Conservation (phyloP, 2,888 invertebrate species). For the Spisula subtruncata region DNA sequence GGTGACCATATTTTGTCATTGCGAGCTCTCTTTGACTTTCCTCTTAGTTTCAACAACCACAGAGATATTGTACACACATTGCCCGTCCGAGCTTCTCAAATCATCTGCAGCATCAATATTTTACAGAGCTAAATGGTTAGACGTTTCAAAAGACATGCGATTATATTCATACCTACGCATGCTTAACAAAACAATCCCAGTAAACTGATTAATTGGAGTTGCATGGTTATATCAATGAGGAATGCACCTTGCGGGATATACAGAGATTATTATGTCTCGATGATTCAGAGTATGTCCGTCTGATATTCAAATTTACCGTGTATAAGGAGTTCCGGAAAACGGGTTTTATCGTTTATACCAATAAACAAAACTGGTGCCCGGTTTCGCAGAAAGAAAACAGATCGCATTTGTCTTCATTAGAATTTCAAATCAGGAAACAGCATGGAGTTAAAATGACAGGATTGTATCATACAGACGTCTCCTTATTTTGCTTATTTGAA, state of each 20-base stretch:
- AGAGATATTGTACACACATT: too few species aligned
- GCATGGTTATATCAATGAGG: not conserved
- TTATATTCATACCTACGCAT: too few species aligned
- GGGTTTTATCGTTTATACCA: not conserved
- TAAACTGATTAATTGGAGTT: not conserved
- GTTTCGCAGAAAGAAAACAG: slow-evolving; percentile 6
- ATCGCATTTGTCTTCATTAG: slow-evolving; percentile 17
- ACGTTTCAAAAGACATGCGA: too few species aligned
- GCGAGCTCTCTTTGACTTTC: too few species aligned
- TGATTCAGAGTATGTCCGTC: slow-evolving; percentile 3
- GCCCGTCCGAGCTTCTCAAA: too few species aligned
- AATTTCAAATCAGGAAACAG: not conserved
- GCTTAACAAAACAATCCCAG: too few species aligned
- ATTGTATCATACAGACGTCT: not conserved
- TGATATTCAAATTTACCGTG: not conserved
- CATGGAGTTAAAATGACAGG: not conserved
- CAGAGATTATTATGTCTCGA: not conserved
- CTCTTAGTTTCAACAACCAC: too few species aligned
- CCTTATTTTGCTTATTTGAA: too few species aligned
- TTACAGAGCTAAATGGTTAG: too few species aligned
- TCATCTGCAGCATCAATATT: too few species aligned
- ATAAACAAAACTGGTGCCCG: not conserved
- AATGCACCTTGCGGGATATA: not conserved
- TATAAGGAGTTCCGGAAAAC: not conserved
- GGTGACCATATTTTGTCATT: too few species aligned